phyloP scores from a whole-genome alignment of 2,113 vertebrate species.

The Phaethornis superciliosus region DNA sequence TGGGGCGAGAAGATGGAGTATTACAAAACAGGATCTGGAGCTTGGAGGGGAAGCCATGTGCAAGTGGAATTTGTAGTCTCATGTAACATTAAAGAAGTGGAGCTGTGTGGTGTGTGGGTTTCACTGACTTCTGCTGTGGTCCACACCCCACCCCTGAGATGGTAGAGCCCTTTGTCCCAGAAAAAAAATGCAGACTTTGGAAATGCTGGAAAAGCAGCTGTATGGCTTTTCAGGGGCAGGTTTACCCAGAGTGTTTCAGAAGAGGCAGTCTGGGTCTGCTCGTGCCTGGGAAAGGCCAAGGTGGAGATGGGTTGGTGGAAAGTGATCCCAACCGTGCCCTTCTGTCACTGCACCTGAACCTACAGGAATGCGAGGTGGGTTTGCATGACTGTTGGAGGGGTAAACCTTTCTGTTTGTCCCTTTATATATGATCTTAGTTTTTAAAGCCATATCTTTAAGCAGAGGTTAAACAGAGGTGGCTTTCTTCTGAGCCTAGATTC shows the following conservation, averaged over 20 bases:
- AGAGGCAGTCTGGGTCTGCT: neutral
- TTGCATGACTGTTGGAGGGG: rapidly evolving
- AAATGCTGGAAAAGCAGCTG: neutral
- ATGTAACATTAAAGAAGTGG: neutral
- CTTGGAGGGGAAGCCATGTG: neutral
- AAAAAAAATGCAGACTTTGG: neutral
- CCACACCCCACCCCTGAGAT: neutral
- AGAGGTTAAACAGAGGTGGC: neutral
- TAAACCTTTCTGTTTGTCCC: rapidly evolving
- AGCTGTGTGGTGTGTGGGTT: neutral
- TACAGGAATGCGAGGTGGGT: rapidly evolving
- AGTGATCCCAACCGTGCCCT: rapidly evolving
- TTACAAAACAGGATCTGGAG: neutral
- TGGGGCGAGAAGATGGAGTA: neutral
- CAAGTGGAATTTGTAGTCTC: neutral
- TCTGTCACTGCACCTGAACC: rapidly evolving
- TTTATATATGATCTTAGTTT: neutral
- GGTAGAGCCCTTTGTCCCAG: neutral
- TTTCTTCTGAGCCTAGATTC: neutral
- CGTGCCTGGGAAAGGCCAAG: neutral
- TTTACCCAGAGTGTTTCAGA: rapidly evolving
- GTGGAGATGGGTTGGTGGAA: neutral
- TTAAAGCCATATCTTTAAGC: neutral
- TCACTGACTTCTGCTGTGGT: neutral
- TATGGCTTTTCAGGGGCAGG: neutral